Percentiles rank a stretch among this genome's conserved stretches.
phyloP scores from a whole-genome alignment of 2,888 invertebrate genomes.

The Melinaea menophilus region DNA sequence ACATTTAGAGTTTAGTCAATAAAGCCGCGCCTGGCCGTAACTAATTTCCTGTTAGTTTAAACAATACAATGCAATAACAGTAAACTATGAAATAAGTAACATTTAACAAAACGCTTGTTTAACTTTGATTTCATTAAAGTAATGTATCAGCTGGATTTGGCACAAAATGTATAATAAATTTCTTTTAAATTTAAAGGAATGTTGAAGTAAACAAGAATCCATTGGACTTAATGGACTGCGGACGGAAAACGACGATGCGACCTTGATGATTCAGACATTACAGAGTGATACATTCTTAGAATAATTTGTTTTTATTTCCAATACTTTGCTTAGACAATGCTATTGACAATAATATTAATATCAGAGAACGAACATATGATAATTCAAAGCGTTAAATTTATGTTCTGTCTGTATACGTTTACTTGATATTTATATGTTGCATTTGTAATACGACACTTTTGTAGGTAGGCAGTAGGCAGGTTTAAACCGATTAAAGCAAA shows the following conservation, averaged over 20 bases:
- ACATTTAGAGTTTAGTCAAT: conserved; percentile 22
- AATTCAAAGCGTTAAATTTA: no score
- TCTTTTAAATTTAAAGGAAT: conserved; percentile 26
- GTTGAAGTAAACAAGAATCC: conserved; percentile 42
- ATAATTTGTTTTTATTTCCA: conserved; percentile 13
- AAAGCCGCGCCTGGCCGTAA: conserved; percentile 21
- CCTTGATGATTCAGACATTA: conserved; percentile 47
- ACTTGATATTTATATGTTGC: no score
- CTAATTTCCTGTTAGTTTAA: conserved; percentile 22
- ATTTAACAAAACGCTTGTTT: background rate
- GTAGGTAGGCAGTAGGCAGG: no score
- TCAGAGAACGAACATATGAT: no score
- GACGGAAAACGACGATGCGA: conserved; percentile 33
- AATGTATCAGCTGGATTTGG: background rate
- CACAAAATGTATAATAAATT: conserved; percentile 10
- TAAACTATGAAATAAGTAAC: conserved; percentile 16
- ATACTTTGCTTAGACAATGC: background rate
- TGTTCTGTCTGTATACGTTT: no score
- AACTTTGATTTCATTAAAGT: background rate
- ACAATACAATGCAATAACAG: conserved; percentile 11
- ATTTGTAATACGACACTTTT: no score
- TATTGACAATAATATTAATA: background rate
- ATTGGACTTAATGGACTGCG: conserved; percentile 51
- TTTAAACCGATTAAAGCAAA: no score
- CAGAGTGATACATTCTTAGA: conserved; percentile 37